A percentile compares a stretch with the other conserved stretches of the same genome.
These are phyloP conservation scores for Acanthosepion esculentum DNA, from an alignment of 2,888 invertebrate species.

Conservation along the genomic window DNA sequence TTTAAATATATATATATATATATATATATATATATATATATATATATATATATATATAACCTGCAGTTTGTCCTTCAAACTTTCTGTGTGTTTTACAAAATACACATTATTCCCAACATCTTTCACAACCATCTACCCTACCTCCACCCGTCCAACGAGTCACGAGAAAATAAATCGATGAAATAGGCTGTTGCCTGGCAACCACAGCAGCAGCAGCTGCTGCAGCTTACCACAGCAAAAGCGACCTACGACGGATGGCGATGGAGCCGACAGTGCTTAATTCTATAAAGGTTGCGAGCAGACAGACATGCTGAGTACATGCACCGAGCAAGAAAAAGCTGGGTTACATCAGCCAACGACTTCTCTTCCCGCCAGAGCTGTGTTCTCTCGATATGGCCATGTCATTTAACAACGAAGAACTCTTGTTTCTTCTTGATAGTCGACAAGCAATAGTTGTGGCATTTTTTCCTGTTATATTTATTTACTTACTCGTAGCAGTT, in stretches of 20 bases:
- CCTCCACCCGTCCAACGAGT: not conserved
- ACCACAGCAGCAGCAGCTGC: not conserved
- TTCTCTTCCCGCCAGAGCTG: not conserved
- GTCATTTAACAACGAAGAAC: not conserved
- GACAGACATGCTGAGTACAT: not conserved
- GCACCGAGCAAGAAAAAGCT: not conserved
- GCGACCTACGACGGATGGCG: not conserved
- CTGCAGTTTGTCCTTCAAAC: not conserved
- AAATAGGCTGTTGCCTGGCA: constrained; percentile 33
- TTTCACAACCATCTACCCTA: not conserved
- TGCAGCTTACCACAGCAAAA: not conserved
- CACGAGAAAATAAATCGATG: constrained; percentile 21
- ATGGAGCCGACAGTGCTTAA: not conserved
- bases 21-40: constrained; percentile 5
- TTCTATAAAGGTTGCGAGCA: not conserved
- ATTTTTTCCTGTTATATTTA: too few species aligned
- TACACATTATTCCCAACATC: not conserved
- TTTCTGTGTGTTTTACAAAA: not conserved
- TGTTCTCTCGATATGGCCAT: constrained; percentile 10
- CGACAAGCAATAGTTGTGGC: too few species aligned
- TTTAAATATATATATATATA: not conserved
- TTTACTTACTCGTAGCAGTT: too few species aligned
- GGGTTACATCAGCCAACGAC: not conserved
- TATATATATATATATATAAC: not conserved
- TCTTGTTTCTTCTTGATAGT: not conserved